Conservation (phyloP, 2,797 vertebrate species). For the Miichthys miiuy region DNA sequence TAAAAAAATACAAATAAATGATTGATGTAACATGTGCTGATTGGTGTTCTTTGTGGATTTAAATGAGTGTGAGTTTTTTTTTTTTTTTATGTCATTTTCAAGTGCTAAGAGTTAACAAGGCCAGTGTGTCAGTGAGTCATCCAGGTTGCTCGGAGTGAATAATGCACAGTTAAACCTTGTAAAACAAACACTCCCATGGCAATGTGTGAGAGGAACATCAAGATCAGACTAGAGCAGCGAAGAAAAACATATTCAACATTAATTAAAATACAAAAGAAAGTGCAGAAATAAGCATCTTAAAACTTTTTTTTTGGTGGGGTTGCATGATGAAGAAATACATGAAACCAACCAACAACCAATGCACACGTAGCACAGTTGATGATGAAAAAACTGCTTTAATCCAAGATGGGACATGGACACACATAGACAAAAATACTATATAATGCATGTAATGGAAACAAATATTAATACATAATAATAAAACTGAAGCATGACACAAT, state of each 20-base stretch:
- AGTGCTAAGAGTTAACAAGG: background rate
- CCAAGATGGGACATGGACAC: background rate
- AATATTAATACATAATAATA: background rate
- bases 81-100: background rate
- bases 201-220: background rate
- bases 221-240: background rate
- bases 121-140: constrained; percentile 32
- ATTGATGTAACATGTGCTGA: constrained; percentile 34
- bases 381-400: background rate
- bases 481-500: background rate
- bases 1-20: constrained; percentile 68
- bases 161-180: background rate
- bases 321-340: background rate
- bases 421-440: background rate
- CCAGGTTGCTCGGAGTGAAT: background rate
- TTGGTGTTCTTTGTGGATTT: constrained; percentile 32
- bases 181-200: constrained; percentile 5
- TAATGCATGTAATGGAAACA: background rate
- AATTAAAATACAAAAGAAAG: background rate
- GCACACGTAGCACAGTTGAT: no score
- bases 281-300: background rate
- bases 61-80: background rate
- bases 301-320: background rate
- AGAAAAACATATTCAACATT: background rate
- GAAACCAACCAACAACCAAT: background rate